Evolutionary conservation across 2,113 vertebrate genomes (phyloP).

Genomic region (Channa maculata): DNA sequence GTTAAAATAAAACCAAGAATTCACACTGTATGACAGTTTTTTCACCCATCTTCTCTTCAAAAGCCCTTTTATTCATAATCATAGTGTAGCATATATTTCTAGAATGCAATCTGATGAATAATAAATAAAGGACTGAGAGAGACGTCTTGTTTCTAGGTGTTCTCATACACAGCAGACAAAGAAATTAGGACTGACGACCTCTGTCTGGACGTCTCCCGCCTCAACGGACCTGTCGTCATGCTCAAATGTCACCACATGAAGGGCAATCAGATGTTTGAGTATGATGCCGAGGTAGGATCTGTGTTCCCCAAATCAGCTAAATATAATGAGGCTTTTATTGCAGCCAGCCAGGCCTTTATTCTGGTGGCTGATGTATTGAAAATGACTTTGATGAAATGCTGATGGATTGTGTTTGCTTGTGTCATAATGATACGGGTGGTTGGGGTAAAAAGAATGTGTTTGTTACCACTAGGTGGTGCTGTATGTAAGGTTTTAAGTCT

Average conservation of each 20-base stretch:
- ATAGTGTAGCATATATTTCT: neutral
- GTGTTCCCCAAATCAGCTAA: neutral
- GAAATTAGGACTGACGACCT: constrained; percentile 98
- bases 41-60: neutral
- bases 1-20: too few relatives aligned
- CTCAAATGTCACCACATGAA: constrained; percentile 99
- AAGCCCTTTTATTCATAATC: neutral
- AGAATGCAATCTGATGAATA: neutral
- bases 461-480: constrained; percentile 79
- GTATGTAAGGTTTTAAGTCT: constrained; percentile 45
- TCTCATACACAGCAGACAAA: constrained; percentile 97
- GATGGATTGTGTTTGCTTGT: constrained; percentile 8
- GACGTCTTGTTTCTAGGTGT: constrained; percentile 86
- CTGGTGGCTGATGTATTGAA: neutral
- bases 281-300: constrained; percentile 93
- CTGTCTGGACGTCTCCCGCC: constrained; percentile 95
- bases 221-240: constrained; percentile 96
- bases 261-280: constrained; percentile 98
- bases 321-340: constrained; percentile 7
- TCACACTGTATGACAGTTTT: too few relatives aligned
- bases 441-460: neutral
- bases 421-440: neutral
- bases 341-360: neutral
- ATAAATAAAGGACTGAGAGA: constrained; percentile 5
- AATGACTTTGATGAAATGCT: constrained; percentile 20